Conservation (phyloP, 2,797 vertebrate species). For the Tangara arthus region DNA sequence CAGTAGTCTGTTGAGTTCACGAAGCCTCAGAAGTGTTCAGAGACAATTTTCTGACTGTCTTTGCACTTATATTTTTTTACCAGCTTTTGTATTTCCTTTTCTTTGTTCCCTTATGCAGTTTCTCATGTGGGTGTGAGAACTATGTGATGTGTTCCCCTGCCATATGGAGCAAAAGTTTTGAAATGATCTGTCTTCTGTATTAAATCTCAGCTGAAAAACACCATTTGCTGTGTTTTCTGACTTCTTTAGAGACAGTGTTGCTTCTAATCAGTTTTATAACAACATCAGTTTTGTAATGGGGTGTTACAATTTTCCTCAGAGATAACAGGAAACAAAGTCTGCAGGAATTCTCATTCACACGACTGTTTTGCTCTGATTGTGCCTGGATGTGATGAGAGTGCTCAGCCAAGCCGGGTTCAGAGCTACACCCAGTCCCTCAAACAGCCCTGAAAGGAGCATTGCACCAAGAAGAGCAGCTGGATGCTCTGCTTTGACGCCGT, state of each 20-base stretch:
- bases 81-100: constrained; percentile 3
- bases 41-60: background rate
- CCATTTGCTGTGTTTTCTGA: background rate
- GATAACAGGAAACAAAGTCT: background rate
- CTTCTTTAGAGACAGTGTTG: background rate
- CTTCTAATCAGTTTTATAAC: background rate
- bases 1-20: background rate
- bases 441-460: background rate
- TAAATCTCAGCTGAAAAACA: background rate
- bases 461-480: background rate
- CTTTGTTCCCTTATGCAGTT: constrained; percentile 7
- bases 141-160: background rate
- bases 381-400: background rate
- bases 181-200: background rate
- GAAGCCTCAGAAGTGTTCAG: background rate
- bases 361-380: background rate
- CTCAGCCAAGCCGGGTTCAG: fast-evolving
- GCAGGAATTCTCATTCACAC: background rate
- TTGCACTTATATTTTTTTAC: background rate
- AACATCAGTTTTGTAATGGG: background rate
- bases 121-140: constrained; percentile 7
- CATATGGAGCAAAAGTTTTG: constrained; percentile 12
- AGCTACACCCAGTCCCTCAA: background rate
- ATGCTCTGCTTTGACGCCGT: background rate
- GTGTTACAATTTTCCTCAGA: background rate